Percentiles rank a stretch among this genome's conserved stretches.
Conservation (phyloP, 2,888 invertebrate genomes). For the Dryobotodes eremita region DNA sequence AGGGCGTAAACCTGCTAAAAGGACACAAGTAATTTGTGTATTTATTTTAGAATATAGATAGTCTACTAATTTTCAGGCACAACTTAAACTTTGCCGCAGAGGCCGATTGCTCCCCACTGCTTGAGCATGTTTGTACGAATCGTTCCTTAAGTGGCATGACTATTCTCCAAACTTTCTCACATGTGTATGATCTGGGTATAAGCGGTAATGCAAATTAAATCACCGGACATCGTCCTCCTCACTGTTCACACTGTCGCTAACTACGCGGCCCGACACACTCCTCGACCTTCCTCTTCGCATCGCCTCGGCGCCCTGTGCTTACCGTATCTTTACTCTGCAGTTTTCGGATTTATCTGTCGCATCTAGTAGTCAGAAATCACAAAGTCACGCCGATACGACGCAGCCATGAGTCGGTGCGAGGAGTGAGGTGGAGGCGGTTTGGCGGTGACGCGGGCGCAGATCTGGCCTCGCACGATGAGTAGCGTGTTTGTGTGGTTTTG, state of each 20-base stretch:
- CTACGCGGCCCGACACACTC: conserved; percentile 81
- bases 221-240: conserved; percentile 81
- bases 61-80: conserved; percentile 76
- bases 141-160: conserved; percentile 87
- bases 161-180: conserved; percentile 85
- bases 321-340: conserved; percentile 72
- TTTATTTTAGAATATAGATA: conserved; percentile 62
- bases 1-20: conserved; percentile 72
- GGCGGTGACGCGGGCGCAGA: conserved; percentile 72
- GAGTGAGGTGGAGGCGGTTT: conserved; percentile 77
- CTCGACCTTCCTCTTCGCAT: conserved; percentile 84
- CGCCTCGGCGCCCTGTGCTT: conserved; percentile 76
- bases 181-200: conserved; percentile 85
- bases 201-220: conserved; percentile 85
- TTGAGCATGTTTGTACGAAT: conserved; percentile 89
- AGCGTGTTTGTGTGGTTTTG: conserved; percentile 91
- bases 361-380: conserved; percentile 13
- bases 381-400: conserved; percentile 45
- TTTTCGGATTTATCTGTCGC: conserved; percentile 51
- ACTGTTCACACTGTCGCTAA: conserved; percentile 86
- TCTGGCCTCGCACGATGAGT: conserved; percentile 87
- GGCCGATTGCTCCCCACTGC: conserved; percentile 88
- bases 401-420: conserved; percentile 71
- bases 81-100: conserved; percentile 83
- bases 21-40: conserved; percentile 62